phyloP scores from a whole-genome alignment of 2,113 vertebrate species.

The Scomber colias region DNA sequence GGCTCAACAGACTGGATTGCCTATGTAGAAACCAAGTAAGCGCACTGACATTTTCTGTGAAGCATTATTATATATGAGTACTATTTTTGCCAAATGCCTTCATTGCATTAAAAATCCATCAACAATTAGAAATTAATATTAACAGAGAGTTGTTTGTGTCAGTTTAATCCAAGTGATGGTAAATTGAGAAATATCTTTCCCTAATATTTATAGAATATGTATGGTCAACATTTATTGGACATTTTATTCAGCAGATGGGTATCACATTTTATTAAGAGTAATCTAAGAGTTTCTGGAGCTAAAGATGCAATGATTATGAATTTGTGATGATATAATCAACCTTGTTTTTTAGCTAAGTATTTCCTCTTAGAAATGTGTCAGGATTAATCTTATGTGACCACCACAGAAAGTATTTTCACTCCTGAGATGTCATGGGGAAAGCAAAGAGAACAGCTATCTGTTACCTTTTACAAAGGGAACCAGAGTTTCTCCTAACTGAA shows the following conservation, averaged over 20 bases:
- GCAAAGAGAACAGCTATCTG: constrained; percentile 74
- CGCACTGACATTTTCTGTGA: neutral
- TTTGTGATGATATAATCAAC: constrained; percentile 6
- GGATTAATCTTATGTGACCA: constrained; percentile 47
- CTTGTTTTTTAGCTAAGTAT: constrained; percentile 12
- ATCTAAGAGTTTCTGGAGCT: neutral
- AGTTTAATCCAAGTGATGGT: neutral
- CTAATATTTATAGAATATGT: neutral
- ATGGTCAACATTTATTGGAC: neutral
- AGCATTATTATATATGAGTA: constrained; percentile 13
- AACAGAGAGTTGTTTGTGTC: neutral
- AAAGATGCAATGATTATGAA: constrained; percentile 1
- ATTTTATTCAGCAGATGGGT: neutral
- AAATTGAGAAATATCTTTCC: neutral
- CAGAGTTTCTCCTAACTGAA: constrained; percentile 77
- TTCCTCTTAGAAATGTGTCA: constrained; percentile 16
- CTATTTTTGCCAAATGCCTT: neutral
- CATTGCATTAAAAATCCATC: neutral
- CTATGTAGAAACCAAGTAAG: constrained; percentile 3
- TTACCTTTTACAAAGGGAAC: constrained; percentile 76
- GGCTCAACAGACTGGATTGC: constrained; percentile 12
- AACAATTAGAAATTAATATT: neutral
- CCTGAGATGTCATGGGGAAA: constrained; percentile 59
- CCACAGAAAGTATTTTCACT: constrained; percentile 51
- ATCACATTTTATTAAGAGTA: neutral